Base-by-base conservation (phyloP, 2,888 invertebrate species). In the Drosophila kuntzei region DNA sequence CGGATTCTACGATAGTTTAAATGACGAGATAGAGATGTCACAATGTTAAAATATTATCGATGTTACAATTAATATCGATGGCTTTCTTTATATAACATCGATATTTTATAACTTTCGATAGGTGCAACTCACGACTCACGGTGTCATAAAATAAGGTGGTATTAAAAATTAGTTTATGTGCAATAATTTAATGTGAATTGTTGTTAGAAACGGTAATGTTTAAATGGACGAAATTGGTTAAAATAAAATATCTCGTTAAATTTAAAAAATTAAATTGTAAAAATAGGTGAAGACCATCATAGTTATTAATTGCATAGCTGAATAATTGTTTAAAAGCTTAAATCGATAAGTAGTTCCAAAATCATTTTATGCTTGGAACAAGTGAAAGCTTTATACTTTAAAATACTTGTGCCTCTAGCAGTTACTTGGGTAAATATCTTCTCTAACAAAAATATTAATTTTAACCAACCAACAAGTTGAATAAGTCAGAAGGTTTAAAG, bases 381-480 rank as follows among this genome's bases (percentile, higher is more conserved):
- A 36, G 36, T 14, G 36, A 14, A 3, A 14, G 36, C n/a, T n/a
- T 7, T 14, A 14, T 14, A 36, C 36, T 8, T 11, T 20, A 65
- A 65, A 58, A 41, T 58, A 58, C 47, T 41, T 36, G 29, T 12
- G 18, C 5, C 12, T 16, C 22, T 36, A 49, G 8, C 22, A 41
- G 49, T 54, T 43, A 25, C 36, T 8, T 27, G 16, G n/a, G 14
- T 20, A 47, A 25, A 25, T 25, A 12, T 18, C 71, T 64, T 27
- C 58, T 27, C 54, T 64, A 51, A 1, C 14, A 44, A n/a, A n/a
- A n/a, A n/a, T n/a, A n/a, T n/a, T n/a, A n/a, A n/a, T n/a, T n/a
- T n/a, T n/a, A n/a, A n/a, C n/a, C n/a, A n/a, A 46, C 61, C 62
- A 58, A 66, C 57, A 70, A 68, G 57, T 62, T 63, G 43, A 66